Evolutionary conservation across 2,113 vertebrate genomes (phyloP), one percentile per base, ranked within the genome.

Genomic region (Bubo scandiacus): DNA sequence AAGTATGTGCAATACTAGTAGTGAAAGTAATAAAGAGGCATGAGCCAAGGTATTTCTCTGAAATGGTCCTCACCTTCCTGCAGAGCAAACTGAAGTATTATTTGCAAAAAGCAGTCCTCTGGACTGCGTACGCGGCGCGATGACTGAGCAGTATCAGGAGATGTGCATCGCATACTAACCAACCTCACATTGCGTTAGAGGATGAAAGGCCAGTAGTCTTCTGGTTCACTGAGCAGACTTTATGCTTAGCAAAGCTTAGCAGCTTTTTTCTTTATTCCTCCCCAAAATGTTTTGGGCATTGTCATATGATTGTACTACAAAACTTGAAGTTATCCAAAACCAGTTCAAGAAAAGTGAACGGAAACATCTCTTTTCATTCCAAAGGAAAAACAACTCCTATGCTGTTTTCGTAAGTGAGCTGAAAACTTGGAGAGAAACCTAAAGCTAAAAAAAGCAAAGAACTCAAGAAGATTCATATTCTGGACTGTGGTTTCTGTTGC

Each of bases 371-470:
- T 88, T 77, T 36, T 81, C 71, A 74, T 88, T 93, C 78, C 66
- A 93, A 91, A 90, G 52, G 92, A 93, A 88, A 97, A 95, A 96
- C 90, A 91, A 83, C 86, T 93, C 58, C 57, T 83, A 49, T 72
- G 92, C 72, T 54, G 92, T 89, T 96, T 94, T 94, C 38, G 10
- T 83, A 94, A 94, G 57, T 22, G 67, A 97, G 85, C 26, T 43
- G 74, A 95, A 94, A 96, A 86, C 62, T 96, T 93, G 90, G 91
- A 90, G 75, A 81, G 74, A 94, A 88, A 88, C 63, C 58, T 92
- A 92, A 95, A 81, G 78, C 89, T 94, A 93, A 96, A 97, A 97
- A 96, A 94, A 93, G 94, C 81, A 78, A 93, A 88, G 95, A 93
- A 91, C 74, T 94, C 78, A 49, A 80, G 45, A 96, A 94, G 72